phyloP scores from a whole-genome alignment of 2,888 invertebrate genomes.

The Dasysyrphus albostriatus region DNA sequence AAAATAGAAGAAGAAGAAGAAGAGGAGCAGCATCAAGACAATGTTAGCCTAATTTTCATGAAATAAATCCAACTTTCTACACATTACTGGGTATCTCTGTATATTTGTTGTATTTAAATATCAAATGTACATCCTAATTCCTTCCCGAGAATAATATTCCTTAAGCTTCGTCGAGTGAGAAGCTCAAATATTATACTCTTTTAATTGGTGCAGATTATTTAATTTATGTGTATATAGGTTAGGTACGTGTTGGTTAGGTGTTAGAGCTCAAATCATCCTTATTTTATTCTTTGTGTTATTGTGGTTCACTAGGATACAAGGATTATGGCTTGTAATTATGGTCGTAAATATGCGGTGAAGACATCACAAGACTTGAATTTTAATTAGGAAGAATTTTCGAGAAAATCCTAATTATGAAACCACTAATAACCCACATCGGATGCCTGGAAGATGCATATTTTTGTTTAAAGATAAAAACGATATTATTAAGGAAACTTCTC shows the following conservation, averaged over 20 bases:
- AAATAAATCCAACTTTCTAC: constrained; percentile 50
- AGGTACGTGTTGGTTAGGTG: constrained; percentile 17
- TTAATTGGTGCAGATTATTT: constrained; percentile 70
- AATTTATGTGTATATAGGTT: constrained; percentile 41
- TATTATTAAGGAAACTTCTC: background rate
- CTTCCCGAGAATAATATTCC: constrained; percentile 31
- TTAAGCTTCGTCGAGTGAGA: constrained; percentile 31
- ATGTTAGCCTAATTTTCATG: constrained; percentile 31
- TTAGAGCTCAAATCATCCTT: background rate
- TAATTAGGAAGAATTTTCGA: background rate
- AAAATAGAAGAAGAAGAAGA: background rate
- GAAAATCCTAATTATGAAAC: background rate
- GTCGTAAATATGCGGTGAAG: constrained; percentile 14
- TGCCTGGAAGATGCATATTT: background rate
- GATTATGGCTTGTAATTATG: constrained; percentile 36
- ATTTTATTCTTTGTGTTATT: constrained; percentile 14
- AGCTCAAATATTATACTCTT: constrained; percentile 56
- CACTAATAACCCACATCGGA: constrained; percentile 1
- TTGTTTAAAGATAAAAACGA: background rate
- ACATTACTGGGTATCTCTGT: constrained; percentile 34
- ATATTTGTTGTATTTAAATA: background rate
- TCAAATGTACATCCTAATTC: constrained; percentile 19
- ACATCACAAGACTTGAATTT: constrained; percentile 19
- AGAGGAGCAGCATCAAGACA: background rate
- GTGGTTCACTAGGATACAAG: background rate